Evolutionary conservation across 2,113 vertebrate genomes (phyloP), one percentile per base, ranked within the genome.

Genomic region (Mixornis gularis): DNA sequence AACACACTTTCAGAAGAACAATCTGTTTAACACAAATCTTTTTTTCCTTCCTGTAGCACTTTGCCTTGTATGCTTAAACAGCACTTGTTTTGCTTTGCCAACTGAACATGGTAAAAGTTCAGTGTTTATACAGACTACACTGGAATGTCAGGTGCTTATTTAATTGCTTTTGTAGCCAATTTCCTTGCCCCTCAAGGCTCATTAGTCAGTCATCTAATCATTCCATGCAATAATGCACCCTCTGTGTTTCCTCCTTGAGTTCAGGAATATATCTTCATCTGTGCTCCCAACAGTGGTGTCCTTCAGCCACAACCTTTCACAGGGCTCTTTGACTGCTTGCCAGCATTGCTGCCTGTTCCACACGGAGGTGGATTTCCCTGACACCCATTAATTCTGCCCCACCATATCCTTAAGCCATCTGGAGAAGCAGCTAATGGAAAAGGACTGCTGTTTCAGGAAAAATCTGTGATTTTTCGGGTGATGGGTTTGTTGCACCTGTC

Each of bases 171-270:
- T 95, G 91, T 65, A 95, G 94, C 94, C 90, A 87, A 90, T 96
- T 96, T 97, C 84, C 93, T 87, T 94, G 94, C 91, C 96, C 94
- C 97, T 97, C 91, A 97, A 96, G 97, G 90, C 94, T 97, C 96
- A 97, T 97, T 97, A 97, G 96, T 93, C 94, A 95, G 93, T 92
- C 92, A 95, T 95, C 92, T 96, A 94, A 96, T 97, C 96, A 96
- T 91, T 91, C 84, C 83, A 93, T 87, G 89, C 80, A 92, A 95
- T 92, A 94, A 90, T 76, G 89, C 55, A 80, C 71, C 91, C 96
- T 96, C 93, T 89, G 66, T 60, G 92, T 32, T 96, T 89, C 74
- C 89, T 93, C 90, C 92, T 69, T 58, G 85, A 90, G 72, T 78
- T 84, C 85, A 89, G 84, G 96, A 94, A 95, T 77, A 68, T 63